Evolutionary conservation across 2,888 invertebrate genomes (phyloP), one percentile per base, ranked within the genome.

Genomic region (Nemapogon koenigi): DNA sequence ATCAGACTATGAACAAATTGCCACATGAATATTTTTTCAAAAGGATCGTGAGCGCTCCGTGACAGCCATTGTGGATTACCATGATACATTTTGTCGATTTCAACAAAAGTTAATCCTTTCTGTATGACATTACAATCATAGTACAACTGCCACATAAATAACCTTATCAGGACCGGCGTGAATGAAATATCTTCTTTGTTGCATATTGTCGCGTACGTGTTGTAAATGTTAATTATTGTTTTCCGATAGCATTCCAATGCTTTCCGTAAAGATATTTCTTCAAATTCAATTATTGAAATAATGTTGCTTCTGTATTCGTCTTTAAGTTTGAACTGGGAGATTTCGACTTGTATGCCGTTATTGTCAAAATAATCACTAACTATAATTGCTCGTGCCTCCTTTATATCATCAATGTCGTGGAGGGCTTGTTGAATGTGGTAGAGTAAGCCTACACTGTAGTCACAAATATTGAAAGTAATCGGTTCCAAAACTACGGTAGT

Each of bases 111-210:
- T 31, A 81, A 50, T 2, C 72, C 71, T 47, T 69, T 75, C 18
- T 68, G 58, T 38, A 79, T 69, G 37, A 85, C 53, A 25, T 68
- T 68, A 36, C 83, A 80, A 49, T 86, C 85, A 41, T 73, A 69
- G 57, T 81, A 82, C 16, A 86, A 58, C 52, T 85, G 85, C 84
- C 85, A 85, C 16, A 85, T 53, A 49, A 79, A 82, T 22, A 84
- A 49, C 32, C 83, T 68, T 41, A 76, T 76, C 47, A 85, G 52
- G 17, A 81, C 48, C 7, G 79, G 71, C 30, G 59, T 63, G 47
- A 73, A 72, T 41, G 50, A 10, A 38, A 71, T 59, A 44, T 60
- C 52, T 44, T 65, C 59, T 3, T 48, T 54, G 35, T 72, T 71
- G 44, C 71, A 73, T 40, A 82, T 61, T 1, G 62, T 70, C 2